Base-by-base conservation (phyloP, 2,797 vertebrate genomes). In the Carcharodon carcharias region DNA sequence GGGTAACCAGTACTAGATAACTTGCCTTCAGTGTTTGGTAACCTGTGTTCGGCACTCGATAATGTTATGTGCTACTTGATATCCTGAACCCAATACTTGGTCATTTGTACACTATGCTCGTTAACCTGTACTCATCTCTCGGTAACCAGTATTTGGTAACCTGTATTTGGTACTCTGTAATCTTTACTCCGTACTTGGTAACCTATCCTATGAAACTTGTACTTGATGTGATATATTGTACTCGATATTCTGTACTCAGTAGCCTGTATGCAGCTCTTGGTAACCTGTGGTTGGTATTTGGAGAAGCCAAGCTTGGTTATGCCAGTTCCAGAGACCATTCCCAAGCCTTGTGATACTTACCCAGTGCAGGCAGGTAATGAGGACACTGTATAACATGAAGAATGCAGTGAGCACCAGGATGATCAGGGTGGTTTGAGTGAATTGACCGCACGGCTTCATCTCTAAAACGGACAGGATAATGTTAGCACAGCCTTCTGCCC, bases 341-440 rank as follows among this genome's bases (percentile, higher is more conserved):
- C 94, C 45, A 77, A 35, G 50, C 67, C 7, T 18, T 56, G 40
- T 54, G 94, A 71, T 56, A 54, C 94, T 95, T 95, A 95, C 94
- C 67, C 94, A 95, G 69, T 95, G 67, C 28, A 56, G 28, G 71
- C 26, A 95, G 94, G 69, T 56, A 40, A 95, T 77, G 69, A 95
- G 0, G 26, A 95, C 3, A 56, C 69, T 95, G 94, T 77, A 95
- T 21, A 77, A 50, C 50, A 77, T 26, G 94, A 73, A 77, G 67
- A 95, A 0, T n/a, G 26, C 26, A 40, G 31, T 11, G 28, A 95
- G 14, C 0, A 16, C 94, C 50, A 95, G 28, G 45, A 77, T 7
- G 8, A 95, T 77, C 45, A 95, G 26, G 31, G 69, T 21, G 40
- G 50, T 50, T 5, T 21, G 69, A 73, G 94, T 95, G 50, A 95